Evolutionary conservation across 2,888 invertebrate species (phyloP).

Genomic region (Antheraea assamensis): DNA sequence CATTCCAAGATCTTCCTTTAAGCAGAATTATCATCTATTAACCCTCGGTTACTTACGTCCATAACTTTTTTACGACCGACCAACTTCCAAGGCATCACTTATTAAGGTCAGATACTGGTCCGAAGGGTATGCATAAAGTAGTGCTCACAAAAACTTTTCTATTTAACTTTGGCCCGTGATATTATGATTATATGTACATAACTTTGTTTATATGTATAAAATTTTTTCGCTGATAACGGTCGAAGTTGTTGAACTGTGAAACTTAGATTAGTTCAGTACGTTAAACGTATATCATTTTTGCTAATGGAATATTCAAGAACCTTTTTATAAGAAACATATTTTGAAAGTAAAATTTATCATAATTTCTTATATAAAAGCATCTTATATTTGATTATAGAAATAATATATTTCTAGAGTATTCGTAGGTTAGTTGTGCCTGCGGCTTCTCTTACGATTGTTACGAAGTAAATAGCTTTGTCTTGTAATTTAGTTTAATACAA

Average conservation of each 20-base stretch:
- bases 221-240: conserved; percentile 38
- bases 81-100: conserved; percentile 51
- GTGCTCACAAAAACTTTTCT: conserved; percentile 65
- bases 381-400: too few species aligned
- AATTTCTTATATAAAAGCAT: too few species aligned
- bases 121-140: conserved; percentile 62
- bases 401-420: too few species aligned
- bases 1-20: conserved; percentile 32
- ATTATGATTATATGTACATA: conserved; percentile 60
- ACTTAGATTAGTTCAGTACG: conserved; percentile 48
- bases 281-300: conserved; percentile 16
- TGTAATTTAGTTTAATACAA: too few species aligned
- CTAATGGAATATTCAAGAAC: not conserved
- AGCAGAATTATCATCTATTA: conserved; percentile 38
- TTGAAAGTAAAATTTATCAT: not conserved
- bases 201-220: conserved; percentile 41
- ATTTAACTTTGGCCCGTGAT: conserved; percentile 69
- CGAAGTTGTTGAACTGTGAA: conserved; percentile 47
- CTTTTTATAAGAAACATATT: not conserved
- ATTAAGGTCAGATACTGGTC: conserved; percentile 54
- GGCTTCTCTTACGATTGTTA: too few species aligned
- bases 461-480: too few species aligned
- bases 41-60: conserved; percentile 40
- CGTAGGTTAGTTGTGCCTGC: too few species aligned
- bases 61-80: conserved; percentile 52